Evolutionary conservation across 2,797 vertebrate genomes (phyloP).

Genomic region (Lepilemur ruficaudatus): DNA sequence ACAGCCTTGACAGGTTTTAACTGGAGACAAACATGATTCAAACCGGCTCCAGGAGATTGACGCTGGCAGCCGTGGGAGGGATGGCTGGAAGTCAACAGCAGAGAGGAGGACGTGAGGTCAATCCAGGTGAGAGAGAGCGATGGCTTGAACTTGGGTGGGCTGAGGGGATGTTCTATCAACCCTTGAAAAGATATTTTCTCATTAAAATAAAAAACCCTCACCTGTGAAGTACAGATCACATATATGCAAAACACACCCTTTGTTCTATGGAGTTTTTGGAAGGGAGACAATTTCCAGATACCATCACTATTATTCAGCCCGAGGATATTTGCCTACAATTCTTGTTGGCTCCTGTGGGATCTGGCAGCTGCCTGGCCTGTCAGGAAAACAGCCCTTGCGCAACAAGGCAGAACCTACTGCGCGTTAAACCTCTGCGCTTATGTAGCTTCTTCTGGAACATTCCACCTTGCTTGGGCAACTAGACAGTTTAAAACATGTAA

Average conservation of each 20-base stretch:
- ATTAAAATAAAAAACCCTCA: neutral
- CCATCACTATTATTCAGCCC: neutral
- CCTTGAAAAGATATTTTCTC: neutral
- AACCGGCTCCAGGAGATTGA: neutral
- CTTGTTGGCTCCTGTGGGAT: neutral
- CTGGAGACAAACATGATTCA: neutral
- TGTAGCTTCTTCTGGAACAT: slow-evolving; percentile 21
- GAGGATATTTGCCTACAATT: slow-evolving; percentile 20
- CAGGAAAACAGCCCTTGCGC: neutral
- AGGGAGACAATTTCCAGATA: neutral
- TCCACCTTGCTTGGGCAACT: neutral
- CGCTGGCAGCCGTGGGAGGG: neutral
- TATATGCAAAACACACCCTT: neutral
- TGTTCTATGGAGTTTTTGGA: slow-evolving; percentile 10
- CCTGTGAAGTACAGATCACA: neutral
- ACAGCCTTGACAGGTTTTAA: neutral
- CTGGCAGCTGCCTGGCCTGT: neutral
- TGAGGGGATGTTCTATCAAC: neutral
- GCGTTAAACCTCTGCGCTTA: neutral
- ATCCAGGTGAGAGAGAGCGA: neutral
- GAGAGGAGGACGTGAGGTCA: neutral
- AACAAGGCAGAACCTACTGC: neutral
- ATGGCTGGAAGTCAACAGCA: neutral
- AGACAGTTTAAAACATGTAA: neutral
- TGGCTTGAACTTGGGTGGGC: neutral